Evolutionary conservation across 2,113 vertebrate species (phyloP).

Genomic region (Hippoglossus stenolepis): DNA sequence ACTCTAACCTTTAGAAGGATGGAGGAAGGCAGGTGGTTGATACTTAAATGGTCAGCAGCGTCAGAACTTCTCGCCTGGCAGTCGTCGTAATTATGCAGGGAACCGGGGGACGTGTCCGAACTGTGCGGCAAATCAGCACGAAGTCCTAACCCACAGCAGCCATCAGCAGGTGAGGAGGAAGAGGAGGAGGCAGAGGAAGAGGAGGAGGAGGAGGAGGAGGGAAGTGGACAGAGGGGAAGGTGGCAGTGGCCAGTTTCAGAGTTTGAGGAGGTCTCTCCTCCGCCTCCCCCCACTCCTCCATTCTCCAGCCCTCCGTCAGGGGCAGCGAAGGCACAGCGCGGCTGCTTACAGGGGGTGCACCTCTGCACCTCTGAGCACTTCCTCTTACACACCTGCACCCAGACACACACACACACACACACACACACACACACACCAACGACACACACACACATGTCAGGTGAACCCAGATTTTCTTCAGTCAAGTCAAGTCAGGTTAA

Average conservation of each 20-base stretch:
- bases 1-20: slow-evolving; percentile 94
- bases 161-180: slow-evolving; percentile 78
- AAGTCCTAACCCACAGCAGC: slow-evolving; percentile 73
- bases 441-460: background rate
- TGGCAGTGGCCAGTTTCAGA: slow-evolving; percentile 76
- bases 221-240: slow-evolving; percentile 81
- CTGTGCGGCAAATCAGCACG: slow-evolving; percentile 72
- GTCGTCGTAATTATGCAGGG: slow-evolving; percentile 80
- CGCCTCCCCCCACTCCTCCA: slow-evolving; percentile 63
- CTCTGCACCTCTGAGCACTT: slow-evolving; percentile 89
- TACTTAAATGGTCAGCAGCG: slow-evolving; percentile 79
- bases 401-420: slow-evolving; percentile 18
- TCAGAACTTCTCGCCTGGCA: slow-evolving; percentile 76
- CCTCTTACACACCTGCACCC: slow-evolving; percentile 88
- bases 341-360: slow-evolving; percentile 91
- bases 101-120: slow-evolving; percentile 73
- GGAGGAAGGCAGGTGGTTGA: slow-evolving; percentile 95
- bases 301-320: slow-evolving; percentile 76
- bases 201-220: slow-evolving; percentile 74
- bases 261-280: slow-evolving; percentile 71
- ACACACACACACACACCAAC: slow-evolving; percentile 2
- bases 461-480: background rate
- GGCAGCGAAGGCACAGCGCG: slow-evolving; percentile 86
- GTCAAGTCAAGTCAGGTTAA: background rate
- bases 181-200: slow-evolving; percentile 74